Conservation (phyloP, 2,797 vertebrate species). For the Amphiprion clarkii region DNA sequence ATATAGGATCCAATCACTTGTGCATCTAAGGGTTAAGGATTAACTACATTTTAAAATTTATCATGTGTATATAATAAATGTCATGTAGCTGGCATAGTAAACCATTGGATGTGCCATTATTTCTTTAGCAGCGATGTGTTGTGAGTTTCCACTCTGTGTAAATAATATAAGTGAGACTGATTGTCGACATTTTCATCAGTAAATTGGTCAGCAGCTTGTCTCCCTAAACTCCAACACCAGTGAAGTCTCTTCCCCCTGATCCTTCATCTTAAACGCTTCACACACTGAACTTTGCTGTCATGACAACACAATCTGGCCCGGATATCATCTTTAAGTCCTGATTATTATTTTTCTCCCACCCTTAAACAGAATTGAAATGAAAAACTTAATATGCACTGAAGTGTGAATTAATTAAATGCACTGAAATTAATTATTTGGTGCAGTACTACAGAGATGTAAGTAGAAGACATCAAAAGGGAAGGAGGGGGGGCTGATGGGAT, state of each 20-base stretch:
- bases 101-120: background rate
- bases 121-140: background rate
- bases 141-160: background rate
- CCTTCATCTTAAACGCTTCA: slow-evolving; percentile 5
- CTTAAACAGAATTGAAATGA: slow-evolving; percentile 49
- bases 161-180: background rate
- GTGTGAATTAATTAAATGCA: slow-evolving; percentile 65
- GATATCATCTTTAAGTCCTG: slow-evolving; percentile 55
- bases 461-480: slow-evolving; percentile 61
- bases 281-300: slow-evolving; percentile 12
- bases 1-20: too few relatives aligned
- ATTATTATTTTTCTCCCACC: background rate
- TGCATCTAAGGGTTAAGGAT: too few relatives aligned
- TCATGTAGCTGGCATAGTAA: background rate
- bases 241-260: background rate
- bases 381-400: slow-evolving; percentile 60
- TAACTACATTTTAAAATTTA: background rate
- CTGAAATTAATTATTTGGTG: slow-evolving; percentile 65
- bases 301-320: slow-evolving; percentile 28
- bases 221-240: background rate
- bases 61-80: background rate
- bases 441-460: slow-evolving; percentile 57
- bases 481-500: slow-evolving; percentile 45
- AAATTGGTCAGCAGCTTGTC: background rate
- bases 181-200: background rate